Evolutionary conservation across 2,113 vertebrate genomes (phyloP).

Genomic region (Podiceps cristatus): DNA sequence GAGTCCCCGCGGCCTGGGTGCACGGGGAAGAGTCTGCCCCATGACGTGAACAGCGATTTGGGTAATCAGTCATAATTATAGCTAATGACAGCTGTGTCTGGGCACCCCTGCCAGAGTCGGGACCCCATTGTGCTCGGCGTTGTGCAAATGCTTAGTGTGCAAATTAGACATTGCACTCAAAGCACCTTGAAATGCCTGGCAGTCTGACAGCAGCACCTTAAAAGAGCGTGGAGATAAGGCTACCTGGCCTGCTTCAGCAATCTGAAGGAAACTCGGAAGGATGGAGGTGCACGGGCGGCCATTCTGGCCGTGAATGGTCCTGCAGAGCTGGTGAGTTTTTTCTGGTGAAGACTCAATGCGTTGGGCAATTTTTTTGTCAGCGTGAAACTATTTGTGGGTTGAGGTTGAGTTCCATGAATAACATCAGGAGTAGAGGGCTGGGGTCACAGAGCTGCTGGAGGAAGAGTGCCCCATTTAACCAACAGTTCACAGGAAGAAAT

Average conservation of each 20-base stretch:
- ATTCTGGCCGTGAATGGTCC: background rate
- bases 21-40: background rate
- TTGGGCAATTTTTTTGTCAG: conserved; percentile 21
- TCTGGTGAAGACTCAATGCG: background rate
- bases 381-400: conserved; percentile 2
- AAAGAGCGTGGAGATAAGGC: background rate
- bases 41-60: conserved; percentile 41
- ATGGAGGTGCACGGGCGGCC: rapidly evolving
- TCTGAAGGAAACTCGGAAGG: background rate
- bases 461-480: background rate
- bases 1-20: background rate
- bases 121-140: background rate
- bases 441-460: background rate
- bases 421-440: background rate
- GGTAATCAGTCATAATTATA: conserved; percentile 24
- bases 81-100: conserved; percentile 39
- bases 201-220: background rate
- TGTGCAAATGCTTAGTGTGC: conserved; percentile 29
- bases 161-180: conserved; percentile 4
- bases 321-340: conserved; percentile 9
- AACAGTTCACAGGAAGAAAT: background rate
- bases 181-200: background rate
- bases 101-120: conserved; percentile 14
- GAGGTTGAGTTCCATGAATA: conserved; percentile 2
- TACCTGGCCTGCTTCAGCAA: background rate